These are phyloP conservation scores for Polymixis lichenea DNA, from an alignment of 2,888 invertebrate species.

Conservation along the genomic window DNA sequence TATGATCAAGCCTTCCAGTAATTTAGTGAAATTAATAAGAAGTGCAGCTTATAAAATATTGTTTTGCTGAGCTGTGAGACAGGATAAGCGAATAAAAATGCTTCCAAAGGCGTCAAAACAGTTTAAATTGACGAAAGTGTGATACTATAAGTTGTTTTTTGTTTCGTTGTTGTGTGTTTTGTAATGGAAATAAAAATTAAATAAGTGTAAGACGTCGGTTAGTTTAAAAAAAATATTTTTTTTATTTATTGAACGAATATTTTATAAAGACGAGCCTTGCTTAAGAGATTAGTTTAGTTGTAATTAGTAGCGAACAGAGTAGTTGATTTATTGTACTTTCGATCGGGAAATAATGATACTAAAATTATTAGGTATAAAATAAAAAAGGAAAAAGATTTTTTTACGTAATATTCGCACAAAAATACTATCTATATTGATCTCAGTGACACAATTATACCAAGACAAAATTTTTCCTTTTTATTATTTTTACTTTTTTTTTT, in stretches of 20 bases:
- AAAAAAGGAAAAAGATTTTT: conserved; percentile 50
- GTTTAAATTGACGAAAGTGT: conserved; percentile 87
- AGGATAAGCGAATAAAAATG: conserved; percentile 80
- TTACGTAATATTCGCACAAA: conserved; percentile 60
- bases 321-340: conserved; percentile 74
- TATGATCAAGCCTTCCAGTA: conserved; percentile 90
- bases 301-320: conserved; percentile 82
- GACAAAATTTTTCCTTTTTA: conserved; percentile 57
- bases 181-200: conserved; percentile 80
- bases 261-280: conserved; percentile 90
- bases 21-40: conserved; percentile 85
- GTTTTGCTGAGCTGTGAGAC: conserved; percentile 87
- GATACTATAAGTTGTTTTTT: conserved; percentile 89
- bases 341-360: conserved; percentile 60
- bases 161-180: conserved; percentile 90
- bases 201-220: conserved; percentile 83
- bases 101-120: conserved; percentile 85
- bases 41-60: conserved; percentile 85
- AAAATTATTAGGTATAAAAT: conserved; percentile 57
- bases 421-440: conserved; percentile 65
- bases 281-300: conserved; percentile 88
- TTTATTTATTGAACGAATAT: conserved; percentile 88
- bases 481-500: conserved; percentile 52
- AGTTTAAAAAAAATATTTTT: conserved; percentile 78
- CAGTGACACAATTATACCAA: conserved; percentile 61